These are phyloP conservation scores for Kryptolebias ocellatus DNA, from an alignment of 2,797 vertebrate species.

Conservation along the genomic window DNA sequence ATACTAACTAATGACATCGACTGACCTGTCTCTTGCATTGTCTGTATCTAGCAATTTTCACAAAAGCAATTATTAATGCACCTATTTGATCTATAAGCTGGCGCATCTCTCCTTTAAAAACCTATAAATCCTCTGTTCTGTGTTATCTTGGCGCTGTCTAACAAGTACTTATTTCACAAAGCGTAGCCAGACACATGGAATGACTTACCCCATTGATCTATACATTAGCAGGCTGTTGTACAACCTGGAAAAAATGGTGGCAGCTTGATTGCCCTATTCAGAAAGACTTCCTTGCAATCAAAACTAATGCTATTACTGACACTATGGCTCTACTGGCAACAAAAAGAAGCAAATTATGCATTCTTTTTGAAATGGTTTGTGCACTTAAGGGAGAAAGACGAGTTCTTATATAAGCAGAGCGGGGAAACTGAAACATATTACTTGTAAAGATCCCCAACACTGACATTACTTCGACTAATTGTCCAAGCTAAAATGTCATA, in stretches of 20 bases:
- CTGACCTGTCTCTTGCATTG: conserved; percentile 28
- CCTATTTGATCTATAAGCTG: too few relatives aligned
- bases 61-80: conserved; percentile 27
- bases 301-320: neutral
- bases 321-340: conserved; percentile 4
- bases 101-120: too few relatives aligned
- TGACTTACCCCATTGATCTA: conserved; percentile 20
- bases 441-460: neutral
- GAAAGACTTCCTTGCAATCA: conserved; percentile 21
- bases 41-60: conserved; percentile 8
- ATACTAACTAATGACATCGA: conserved; percentile 34
- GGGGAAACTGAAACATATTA: neutral
- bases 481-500: neutral
- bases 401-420: neutral
- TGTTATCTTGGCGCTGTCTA: conserved; percentile 7
- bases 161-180: neutral
- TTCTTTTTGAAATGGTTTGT: neutral
- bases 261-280: conserved; percentile 29
- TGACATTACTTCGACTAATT: conserved; percentile 5
- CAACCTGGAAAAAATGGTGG: conserved; percentile 6
- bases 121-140: neutral
- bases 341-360: neutral
- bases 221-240: conserved; percentile 30
- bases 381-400: neutral
- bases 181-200: neutral